Base-by-base conservation (phyloP, 2,888 invertebrate genomes). In the Ctenicera cuprea region DNA sequence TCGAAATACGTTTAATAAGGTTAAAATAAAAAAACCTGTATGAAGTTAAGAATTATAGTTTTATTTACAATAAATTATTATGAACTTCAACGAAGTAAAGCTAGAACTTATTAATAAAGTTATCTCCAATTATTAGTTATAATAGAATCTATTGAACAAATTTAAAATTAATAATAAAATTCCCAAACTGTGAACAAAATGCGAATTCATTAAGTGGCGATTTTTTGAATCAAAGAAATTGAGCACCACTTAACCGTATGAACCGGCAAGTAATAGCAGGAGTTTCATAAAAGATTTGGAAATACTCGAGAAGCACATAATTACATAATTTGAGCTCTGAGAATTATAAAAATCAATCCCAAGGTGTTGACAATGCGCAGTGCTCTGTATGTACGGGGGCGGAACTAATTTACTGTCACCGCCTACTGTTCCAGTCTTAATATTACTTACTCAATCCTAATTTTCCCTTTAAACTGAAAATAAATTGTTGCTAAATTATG, bases 301-400 rank as follows among this genome's bases (percentile, higher is more conserved):
- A 70, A 72, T 72, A 14, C 45, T 66, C 59, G 33, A 59, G 37
- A 65, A 62, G 70, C 38, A 64, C 71, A 74, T 79, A 78, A 79
- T 79, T 79, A 76, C 75, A 76, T 78, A 79, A 79, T 78, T 79
- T 77, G 77, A 77, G 77, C 71, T 67, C 74, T 57, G 78, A 78
- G 77, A 77, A 76, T 78, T 77, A 73, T 75, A 79, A 79, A 79
- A 79, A 79, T 79, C 79, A 79, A 79, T 79, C 78, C 76, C 74
- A 79, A 75, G 75, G 75, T 75, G 75, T 75, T 75, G 75, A 75
- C 75, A 75, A 72, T 75, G 75, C 75, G 75, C 75, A 75, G 69
- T 72, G 64, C 75, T 76, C 65, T 74, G 54, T 71, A 71, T 70
- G 69, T 72, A 72, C 71, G 72, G 66, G 69, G 75, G 75, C 75